Evolutionary conservation across 2,888 invertebrate species (phyloP), one percentile per base, ranked within the genome.

Genomic region (Agrochola macilenta): DNA sequence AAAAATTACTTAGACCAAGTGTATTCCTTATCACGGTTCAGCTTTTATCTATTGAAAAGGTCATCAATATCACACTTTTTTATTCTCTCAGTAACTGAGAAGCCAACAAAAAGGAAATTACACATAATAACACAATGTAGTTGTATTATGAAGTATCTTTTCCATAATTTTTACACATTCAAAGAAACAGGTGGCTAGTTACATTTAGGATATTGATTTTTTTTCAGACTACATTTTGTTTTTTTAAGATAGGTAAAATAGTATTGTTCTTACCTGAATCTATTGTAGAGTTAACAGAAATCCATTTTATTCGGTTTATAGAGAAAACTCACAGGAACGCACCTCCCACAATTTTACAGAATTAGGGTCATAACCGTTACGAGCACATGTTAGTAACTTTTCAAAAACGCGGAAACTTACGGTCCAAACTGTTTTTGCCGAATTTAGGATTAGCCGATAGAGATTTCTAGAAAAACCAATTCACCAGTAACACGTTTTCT

Each of bases 381-480:
- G 76, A 89, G 85, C 88, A 89, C 88, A 88, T 88, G 88, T 86
- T 79, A 72, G 68, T 73, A 80, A 82, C 78, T 84, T 83, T 85
- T 74, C 30, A 75, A 75, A 79, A 82, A 75, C 75, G 83, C 64
- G 5, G 78, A 81, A 83, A 76, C 69, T 63, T 71, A 35, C 26
- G 63, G 52, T 58, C 43, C 26, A n/a, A 79, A 82, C 69, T 43
- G 26, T 79, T 70, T 78, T 81, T 66, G 68, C n/a, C 58, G 54
- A 83, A 83, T 84, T 76, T 71, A 76, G 76, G 58, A 78, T 71
- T 64, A 77, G 46, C 57, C 65, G 57, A 35, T 76, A 70, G 91
- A 93, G 90, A 81, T 88, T 94, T 95, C 94, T 94, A 93, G 94
- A 95, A 95, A 72, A 92, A 89, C 89, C 87, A 90, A 91, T 93